These are phyloP conservation scores for Tuta absoluta DNA, from an alignment of 2,888 invertebrate genomes.

Conservation along the genomic window DNA sequence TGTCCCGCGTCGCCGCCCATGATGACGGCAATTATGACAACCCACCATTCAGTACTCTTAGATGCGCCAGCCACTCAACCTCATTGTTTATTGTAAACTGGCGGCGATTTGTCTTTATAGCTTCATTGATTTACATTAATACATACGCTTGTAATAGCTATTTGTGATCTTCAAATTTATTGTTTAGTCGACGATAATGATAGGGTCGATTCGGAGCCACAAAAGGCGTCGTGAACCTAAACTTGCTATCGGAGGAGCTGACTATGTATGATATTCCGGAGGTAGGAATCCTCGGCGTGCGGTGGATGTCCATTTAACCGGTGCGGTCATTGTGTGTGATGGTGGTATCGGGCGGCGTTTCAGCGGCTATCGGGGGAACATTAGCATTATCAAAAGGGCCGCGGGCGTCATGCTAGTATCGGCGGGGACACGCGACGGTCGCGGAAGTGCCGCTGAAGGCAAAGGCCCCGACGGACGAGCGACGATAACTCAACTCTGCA, in stretches of 20 bases:
- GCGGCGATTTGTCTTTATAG: constrained; percentile 41
- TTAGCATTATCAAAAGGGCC: constrained; percentile 79
- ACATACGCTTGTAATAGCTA: constrained; percentile 25
- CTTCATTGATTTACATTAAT: constrained; percentile 42
- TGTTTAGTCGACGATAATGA: constrained; percentile 27
- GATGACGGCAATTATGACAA: constrained; percentile 49
- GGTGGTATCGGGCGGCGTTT: constrained; percentile 59
- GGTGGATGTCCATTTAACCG: constrained; percentile 67
- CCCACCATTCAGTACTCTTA: constrained; percentile 44
- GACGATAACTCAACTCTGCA: constrained; percentile 73
- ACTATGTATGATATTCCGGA: constrained; percentile 53
- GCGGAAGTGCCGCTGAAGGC: constrained; percentile 68
- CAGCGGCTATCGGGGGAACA: constrained; percentile 63
- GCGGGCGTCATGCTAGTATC: constrained; percentile 74
- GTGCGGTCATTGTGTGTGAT: constrained; percentile 69
- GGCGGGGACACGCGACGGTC: constrained; percentile 69
- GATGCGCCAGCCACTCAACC: constrained; percentile 36
- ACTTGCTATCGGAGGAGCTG: constrained; percentile 55
- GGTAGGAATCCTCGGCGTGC: constrained; percentile 55
- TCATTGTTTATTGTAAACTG: constrained; percentile 42
- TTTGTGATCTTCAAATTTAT: constrained; percentile 29
- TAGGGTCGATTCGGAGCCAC: constrained; percentile 20
- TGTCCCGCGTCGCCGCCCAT: constrained; percentile 46
- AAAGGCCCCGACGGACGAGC: constrained; percentile 69
- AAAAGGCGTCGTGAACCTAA: constrained; percentile 43